A percentile compares a stretch with the other conserved stretches of the same genome.
phyloP scores from a whole-genome alignment of 2,797 vertebrate species.

The Schizopygopsis pylzovi region DNA sequence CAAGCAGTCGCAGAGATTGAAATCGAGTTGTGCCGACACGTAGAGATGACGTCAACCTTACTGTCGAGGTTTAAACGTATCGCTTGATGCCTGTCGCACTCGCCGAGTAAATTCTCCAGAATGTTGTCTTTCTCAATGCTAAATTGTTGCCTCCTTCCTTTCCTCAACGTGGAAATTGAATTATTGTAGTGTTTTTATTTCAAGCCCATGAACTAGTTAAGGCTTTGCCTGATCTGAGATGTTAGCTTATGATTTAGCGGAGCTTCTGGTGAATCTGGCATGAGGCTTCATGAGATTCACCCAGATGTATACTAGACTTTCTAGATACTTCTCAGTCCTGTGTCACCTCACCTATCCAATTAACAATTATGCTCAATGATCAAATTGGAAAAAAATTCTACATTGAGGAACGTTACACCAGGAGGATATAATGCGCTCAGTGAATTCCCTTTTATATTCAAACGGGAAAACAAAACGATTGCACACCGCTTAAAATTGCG shows the following conservation, averaged over 20 bases:
- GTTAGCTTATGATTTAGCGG: not conserved
- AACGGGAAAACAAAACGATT: constrained; percentile 78
- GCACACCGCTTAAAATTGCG: constrained; percentile 70
- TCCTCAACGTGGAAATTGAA: not conserved
- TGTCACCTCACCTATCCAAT: constrained; percentile 72
- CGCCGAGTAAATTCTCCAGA: constrained; percentile 1
- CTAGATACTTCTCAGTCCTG: constrained; percentile 71
- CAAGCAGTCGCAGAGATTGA: constrained; percentile 82
- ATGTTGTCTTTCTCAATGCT: constrained; percentile 1
- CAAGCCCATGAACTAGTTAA: not conserved
- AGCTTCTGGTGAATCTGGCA: not conserved
- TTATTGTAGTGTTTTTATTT: constrained; percentile 6
- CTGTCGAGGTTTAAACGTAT: constrained; percentile 43
- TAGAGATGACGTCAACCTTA: constrained; percentile 66
- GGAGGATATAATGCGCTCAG: constrained; percentile 74
- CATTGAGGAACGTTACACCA: constrained; percentile 80
- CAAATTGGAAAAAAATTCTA: not conserved
- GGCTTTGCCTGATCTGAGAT: not conserved
- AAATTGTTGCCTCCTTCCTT: constrained; percentile 10
- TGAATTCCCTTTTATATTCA: constrained; percentile 80
- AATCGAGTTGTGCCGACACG: constrained; percentile 84
- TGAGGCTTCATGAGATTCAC: not conserved
- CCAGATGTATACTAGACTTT: not conserved
- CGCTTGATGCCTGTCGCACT: not conserved
- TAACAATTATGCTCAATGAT: not conserved